Conservation (phyloP, 2,888 invertebrate genomes). For the Dendrolimus pini region DNA sequence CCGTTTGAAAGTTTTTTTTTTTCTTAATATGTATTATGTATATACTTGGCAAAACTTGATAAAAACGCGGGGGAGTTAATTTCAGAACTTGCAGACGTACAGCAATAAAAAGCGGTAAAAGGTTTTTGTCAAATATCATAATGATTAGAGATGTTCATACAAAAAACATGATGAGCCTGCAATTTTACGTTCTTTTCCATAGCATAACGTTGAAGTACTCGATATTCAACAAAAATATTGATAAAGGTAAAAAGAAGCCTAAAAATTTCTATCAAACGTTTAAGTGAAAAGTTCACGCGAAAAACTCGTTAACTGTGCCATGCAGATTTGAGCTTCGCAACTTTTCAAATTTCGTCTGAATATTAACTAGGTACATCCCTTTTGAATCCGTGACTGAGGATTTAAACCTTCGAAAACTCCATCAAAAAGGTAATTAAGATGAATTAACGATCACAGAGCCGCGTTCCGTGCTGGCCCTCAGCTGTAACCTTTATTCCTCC, state of each 20-base stretch:
- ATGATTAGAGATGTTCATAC: no score
- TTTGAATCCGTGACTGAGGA: slow-evolving; percentile 29
- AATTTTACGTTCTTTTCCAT: no score
- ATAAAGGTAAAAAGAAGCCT: background rate
- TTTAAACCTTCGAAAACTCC: slow-evolving; percentile 36
- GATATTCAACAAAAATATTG: no score
- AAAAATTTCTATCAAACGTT: background rate
- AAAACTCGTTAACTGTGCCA: slow-evolving; percentile 2
- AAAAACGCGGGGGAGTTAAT: no score
- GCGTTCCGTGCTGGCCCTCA: slow-evolving; percentile 24
- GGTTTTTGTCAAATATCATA: no score
- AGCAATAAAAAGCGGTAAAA: no score
- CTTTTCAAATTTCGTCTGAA: slow-evolving; percentile 35
- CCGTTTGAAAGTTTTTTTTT: no score
- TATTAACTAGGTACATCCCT: slow-evolving; percentile 35
- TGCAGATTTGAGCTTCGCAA: slow-evolving; percentile 15
- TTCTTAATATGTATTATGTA: no score
- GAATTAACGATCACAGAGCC: slow-evolving; percentile 49
- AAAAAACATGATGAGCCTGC: no score
- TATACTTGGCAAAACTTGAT: no score
- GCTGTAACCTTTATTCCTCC: slow-evolving; percentile 30
- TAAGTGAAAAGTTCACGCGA: background rate
- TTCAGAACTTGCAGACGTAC: no score
- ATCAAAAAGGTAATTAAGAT: slow-evolving; percentile 56
- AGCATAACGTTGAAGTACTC: no score